Conservation (phyloP, 2,797 vertebrate species). For the Muscicapa comitata region DNA sequence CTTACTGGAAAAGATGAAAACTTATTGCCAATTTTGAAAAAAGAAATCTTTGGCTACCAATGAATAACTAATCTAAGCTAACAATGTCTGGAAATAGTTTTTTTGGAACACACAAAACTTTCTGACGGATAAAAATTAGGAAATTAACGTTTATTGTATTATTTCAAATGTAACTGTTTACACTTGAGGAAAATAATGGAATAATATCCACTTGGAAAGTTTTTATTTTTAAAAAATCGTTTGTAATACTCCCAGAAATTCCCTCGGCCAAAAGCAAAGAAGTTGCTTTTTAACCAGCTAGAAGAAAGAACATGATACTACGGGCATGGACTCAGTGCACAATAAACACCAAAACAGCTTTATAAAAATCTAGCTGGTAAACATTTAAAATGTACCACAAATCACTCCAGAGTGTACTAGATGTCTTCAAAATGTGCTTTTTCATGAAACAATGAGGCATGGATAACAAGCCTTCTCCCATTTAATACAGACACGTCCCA, state of each 20-base stretch:
- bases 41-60: constrained; percentile 73
- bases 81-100: constrained; percentile 78
- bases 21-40: constrained; percentile 75
- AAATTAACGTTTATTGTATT: constrained; percentile 79
- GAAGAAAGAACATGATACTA: constrained; percentile 55
- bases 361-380: not conserved
- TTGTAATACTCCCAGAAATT: constrained; percentile 74
- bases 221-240: constrained; percentile 55
- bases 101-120: constrained; percentile 66
- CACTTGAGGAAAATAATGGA: constrained; percentile 80
- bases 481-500: fast-evolving
- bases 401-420: not conserved
- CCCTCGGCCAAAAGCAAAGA: constrained; percentile 57
- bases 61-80: constrained; percentile 75
- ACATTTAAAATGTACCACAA: not conserved
- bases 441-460: fast-evolving
- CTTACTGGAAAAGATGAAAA: constrained; percentile 79
- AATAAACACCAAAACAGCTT: constrained; percentile 49
- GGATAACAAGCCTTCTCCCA: not conserved
- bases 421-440: not conserved
- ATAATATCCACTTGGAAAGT: constrained; percentile 79
- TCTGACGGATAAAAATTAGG: constrained; percentile 75
- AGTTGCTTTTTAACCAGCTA: constrained; percentile 62
- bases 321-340: constrained; percentile 14
- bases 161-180: constrained; percentile 80